Base-by-base conservation (phyloP, 2,113 vertebrate genomes). In the Thinocorus orbignyianus region DNA sequence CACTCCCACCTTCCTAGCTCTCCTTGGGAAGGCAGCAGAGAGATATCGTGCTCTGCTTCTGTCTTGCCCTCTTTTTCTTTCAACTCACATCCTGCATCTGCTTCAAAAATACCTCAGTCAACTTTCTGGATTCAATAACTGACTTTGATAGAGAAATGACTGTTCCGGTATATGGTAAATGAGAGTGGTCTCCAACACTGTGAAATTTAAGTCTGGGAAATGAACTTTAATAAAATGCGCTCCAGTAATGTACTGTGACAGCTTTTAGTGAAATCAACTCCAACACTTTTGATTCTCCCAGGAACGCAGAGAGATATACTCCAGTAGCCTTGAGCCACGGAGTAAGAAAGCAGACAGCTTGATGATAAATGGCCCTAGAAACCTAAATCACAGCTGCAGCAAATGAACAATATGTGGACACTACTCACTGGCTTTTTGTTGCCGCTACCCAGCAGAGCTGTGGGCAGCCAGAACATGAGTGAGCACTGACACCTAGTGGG, bases 311-410 rank as follows among this genome's bases (percentile, higher is more conserved):
- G 15, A 97, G 96, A 96, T 83, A 90, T 51, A 92, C 57, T 90
- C 87, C 92, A 65, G 72, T 81, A 96, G 95, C 97, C 97, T 95
- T 96, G 96, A 98, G 96, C 93, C 85, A 90, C 2, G 82, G 95
- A 95, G 97, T 81, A 91, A 95, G 92, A 71, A 94, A 95, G 90
- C 90, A 96, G 95, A 77, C 54, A 74, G 88, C 64, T 90, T 82
- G 90, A 94, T 97, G 96, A 97, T 92, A 91, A 97, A 98, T 94
- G 92, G 91, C 69, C 91, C 71, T 87, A 95, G 96, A 97, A 97
- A 96, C 65, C 64, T 74, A 93, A 97, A 97, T 97, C 96, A 97
- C 94, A 96, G 97, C 92, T 82, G 91, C 95, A 96, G 86, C 84
- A 95, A 95, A 96, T 48, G 92, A 97, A 93, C 86, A 96, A 44